Evolutionary conservation across 2,888 invertebrate species (phyloP).

Genomic region (Ceratothoa steindachneri): DNA sequence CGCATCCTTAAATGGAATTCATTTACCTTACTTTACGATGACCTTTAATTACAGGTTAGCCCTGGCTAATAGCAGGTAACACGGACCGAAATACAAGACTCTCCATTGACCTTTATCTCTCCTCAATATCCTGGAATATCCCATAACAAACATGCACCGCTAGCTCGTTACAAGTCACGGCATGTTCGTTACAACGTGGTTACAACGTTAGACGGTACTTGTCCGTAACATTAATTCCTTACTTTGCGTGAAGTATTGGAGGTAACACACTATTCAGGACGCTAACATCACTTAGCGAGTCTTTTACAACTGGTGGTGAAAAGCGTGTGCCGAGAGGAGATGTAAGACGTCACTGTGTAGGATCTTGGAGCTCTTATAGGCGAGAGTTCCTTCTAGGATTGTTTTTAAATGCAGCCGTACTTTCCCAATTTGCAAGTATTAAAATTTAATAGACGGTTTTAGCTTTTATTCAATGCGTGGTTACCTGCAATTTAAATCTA

Average conservation of each 20-base stretch:
- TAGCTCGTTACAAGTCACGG: neutral
- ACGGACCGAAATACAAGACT: neutral
- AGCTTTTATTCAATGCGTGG: no score
- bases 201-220: neutral
- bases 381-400: no score
- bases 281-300: neutral
- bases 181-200: neutral
- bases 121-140: neutral
- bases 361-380: no score
- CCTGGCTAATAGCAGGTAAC: neutral
- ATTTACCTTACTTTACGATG: neutral
- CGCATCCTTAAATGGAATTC: neutral
- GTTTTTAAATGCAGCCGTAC: no score
- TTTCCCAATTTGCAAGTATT: no score
- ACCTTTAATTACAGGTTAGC: neutral
- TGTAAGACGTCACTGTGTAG: neutral
- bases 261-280: neutral
- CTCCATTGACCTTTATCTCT: neutral
- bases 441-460: no score
- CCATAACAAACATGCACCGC: neutral
- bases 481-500: no score
- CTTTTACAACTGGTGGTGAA: neutral
- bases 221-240: neutral
- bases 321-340: neutral
- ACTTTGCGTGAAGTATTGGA: neutral